Conservation (phyloP, 2,797 vertebrate species). For the Allobates femoralis region DNA sequence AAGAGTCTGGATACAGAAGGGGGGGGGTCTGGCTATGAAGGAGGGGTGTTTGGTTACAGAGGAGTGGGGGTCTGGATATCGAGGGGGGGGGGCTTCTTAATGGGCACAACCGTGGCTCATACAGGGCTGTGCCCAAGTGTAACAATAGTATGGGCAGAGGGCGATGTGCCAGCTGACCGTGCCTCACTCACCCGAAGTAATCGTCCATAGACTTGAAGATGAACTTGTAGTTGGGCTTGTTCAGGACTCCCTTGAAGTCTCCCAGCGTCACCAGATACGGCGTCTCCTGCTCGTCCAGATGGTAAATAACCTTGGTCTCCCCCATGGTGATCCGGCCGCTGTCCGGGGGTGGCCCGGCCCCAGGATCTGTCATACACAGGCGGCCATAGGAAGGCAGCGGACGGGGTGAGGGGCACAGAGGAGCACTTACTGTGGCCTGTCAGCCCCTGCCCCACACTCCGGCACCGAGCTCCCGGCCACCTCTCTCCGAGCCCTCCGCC, state of each 20-base stretch:
- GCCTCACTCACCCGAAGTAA: slow-evolving; percentile 91
- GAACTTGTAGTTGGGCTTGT: slow-evolving; percentile 90
- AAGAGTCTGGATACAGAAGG: too few species aligned
- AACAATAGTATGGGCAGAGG: too few species aligned
- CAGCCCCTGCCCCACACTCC: slow-evolving; percentile 23
- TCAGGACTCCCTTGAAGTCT: slow-evolving; percentile 90
- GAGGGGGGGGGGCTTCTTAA: too few species aligned
- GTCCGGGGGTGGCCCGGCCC: slow-evolving; percentile 50
- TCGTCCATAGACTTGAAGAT: slow-evolving; percentile 98
- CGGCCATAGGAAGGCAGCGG: slow-evolving; percentile 17
- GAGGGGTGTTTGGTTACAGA: too few species aligned
- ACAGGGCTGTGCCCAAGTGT: too few species aligned
- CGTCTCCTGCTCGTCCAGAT: slow-evolving; percentile 94
- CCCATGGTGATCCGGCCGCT: slow-evolving; percentile 79
- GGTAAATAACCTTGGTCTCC: slow-evolving; percentile 95
- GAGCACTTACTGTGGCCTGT: slow-evolving; percentile 55
- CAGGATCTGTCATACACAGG: slow-evolving; percentile 51
- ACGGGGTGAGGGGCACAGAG: not conserved
- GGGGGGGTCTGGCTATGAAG: too few species aligned
- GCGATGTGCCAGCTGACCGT: too few species aligned
- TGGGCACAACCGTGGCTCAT: too few species aligned
- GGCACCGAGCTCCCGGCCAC: not conserved
- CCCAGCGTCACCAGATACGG: slow-evolving; percentile 93
- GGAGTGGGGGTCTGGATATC: too few species aligned
- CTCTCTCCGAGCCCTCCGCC: not conserved